Conservation (phyloP, 2,113 vertebrate genomes). For the Cygnus atratus region DNA sequence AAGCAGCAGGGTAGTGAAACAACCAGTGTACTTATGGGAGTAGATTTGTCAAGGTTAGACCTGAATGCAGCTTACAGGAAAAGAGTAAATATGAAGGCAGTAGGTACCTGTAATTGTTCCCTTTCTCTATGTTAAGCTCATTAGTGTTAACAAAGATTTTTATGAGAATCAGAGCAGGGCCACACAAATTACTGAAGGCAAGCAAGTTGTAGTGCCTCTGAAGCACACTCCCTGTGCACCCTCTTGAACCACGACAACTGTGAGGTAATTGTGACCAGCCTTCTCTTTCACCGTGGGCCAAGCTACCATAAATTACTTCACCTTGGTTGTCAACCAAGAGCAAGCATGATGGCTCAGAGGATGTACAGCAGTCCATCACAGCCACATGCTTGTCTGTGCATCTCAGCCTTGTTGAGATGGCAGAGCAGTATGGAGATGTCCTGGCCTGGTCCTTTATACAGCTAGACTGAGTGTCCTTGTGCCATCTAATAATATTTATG, state of each 20-base stretch:
- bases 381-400: background rate
- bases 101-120: background rate
- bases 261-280: background rate
- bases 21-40: background rate
- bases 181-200: background rate
- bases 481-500: background rate
- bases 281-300: background rate
- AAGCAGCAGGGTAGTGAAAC: background rate
- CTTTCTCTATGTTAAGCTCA: background rate
- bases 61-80: background rate
- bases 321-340: background rate
- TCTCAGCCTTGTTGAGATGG: background rate
- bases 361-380: background rate
- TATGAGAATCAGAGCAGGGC: background rate
- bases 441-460: background rate
- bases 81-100: background rate
- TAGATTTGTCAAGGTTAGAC: background rate
- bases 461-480: fast-evolving
- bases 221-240: background rate
- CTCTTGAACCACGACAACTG: background rate
- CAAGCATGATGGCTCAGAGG: background rate
- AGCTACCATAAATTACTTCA: background rate
- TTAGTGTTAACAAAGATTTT: background rate
- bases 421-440: background rate
- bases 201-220: background rate